Conservation (phyloP, 2,113 vertebrate genomes). For the Hassar affinis region DNA sequence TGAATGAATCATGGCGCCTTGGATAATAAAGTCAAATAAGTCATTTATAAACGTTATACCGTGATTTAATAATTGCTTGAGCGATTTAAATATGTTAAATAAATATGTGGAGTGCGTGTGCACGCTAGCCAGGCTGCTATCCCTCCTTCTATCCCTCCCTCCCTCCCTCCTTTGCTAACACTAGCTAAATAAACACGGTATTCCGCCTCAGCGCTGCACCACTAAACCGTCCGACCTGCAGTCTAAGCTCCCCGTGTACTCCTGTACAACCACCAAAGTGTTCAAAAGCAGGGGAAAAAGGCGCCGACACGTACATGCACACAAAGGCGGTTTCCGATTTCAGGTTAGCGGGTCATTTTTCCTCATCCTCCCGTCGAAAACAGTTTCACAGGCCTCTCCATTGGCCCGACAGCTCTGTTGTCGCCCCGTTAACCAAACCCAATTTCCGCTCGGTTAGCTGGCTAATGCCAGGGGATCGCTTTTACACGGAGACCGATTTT, state of each 20-base stretch:
- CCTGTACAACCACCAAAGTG: constrained; percentile 15
- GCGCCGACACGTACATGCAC: constrained; percentile 41
- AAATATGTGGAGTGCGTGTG: neutral
- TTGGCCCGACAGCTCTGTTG: constrained; percentile 65
- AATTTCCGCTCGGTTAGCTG: constrained; percentile 60
- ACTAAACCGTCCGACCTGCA: constrained; percentile 52
- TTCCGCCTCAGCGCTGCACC: constrained; percentile 20
- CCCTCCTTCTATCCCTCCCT: too few relatives aligned
- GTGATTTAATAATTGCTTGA: too few relatives aligned
- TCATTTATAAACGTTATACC: too few relatives aligned
- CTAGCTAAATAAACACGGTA: constrained; percentile 61
- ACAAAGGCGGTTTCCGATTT: constrained; percentile 59
- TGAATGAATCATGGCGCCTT: too few relatives aligned
- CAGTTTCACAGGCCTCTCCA: constrained; percentile 69
- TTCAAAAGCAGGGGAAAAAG: neutral
- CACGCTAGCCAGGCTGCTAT: constrained; percentile 21
- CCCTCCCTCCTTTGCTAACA: constrained; percentile 35
- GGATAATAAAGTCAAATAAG: too few relatives aligned
- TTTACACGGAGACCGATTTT: neutral
- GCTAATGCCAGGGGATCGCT: constrained; percentile 24
- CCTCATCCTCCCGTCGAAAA: constrained; percentile 67
- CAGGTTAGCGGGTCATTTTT: constrained; percentile 67
- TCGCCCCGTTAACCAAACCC: constrained; percentile 65
- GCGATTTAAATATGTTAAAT: too few relatives aligned
- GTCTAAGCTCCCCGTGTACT: too few relatives aligned